Conservation (phyloP, 2,113 vertebrate species). For the Lipotes vexillifer region DNA sequence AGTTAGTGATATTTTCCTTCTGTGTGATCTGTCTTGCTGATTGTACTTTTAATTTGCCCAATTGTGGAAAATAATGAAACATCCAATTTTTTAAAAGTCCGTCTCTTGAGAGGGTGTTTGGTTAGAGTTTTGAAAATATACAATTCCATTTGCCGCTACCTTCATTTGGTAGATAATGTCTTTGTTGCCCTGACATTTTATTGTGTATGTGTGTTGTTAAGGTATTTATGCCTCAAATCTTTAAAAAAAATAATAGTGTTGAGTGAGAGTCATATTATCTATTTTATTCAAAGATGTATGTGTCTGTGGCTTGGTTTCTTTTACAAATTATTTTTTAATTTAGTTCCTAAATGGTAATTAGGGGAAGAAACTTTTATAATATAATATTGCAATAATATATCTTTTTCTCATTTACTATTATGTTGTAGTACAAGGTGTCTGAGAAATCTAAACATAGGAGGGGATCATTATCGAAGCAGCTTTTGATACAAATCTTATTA, state of each 20-base stretch:
- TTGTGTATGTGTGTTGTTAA: neutral
- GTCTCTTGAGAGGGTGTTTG: neutral
- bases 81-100: neutral
- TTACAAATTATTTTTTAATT: neutral
- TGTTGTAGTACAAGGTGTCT: neutral
- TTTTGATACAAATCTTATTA: neutral
- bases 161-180: neutral
- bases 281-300: neutral
- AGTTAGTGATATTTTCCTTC: neutral
- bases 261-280: neutral
- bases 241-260: neutral
- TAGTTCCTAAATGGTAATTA: neutral
- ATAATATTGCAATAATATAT: neutral
- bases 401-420: neutral
- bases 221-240: neutral
- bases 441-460: neutral
- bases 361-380: neutral
- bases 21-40: neutral
- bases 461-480: neutral
- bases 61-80: neutral
- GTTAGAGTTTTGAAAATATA: neutral
- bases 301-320: neutral
- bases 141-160: neutral
- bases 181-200: neutral
- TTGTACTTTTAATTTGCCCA: neutral